Evolutionary conservation across 2,888 invertebrate genomes (phyloP), one percentile per base, ranked within the genome.

Genomic region (Tenthredo mesomela): DNA sequence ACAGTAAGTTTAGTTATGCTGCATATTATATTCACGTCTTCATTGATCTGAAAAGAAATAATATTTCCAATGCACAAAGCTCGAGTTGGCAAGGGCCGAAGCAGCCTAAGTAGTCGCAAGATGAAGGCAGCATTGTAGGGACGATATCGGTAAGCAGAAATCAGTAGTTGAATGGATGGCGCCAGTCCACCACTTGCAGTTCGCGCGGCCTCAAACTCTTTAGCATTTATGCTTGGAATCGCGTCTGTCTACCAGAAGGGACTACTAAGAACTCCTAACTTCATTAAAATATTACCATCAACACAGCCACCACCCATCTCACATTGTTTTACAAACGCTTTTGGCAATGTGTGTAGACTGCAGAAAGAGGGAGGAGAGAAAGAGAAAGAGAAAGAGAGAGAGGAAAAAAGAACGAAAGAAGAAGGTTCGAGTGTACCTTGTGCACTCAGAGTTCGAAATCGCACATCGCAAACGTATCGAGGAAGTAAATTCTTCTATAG

Each of bases 91-190:
- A 77, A 61, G 50, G 47, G 65, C 61, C 25, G n/a, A 29, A 47
- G 82, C 29, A 25, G 47, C 71, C 73, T 71, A 40, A 75, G 83
- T 84, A 86, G 85, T 85, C 87, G 86, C 86, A 88, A 91, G 90
- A 92, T 92, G 92, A 92, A 92, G 91, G 92, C 90, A 89, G 91
- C 92, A 90, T 92, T 92, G 92, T 92, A 86, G 88, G 40, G 47
- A 82, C 82, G 91, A 90, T 92, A 92, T 92, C 92, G 89, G 90
- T 92, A 91, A 92, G 92, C 89, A 90, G 92, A 92, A 92, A 92
- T 92, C 92, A 91, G 92, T 90, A 88, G 89, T 88, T 91, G 90
- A 90, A 89, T 92, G 92, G 90, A 89, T 91, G 92, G 92, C 92
- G 92, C 92, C 92, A 87, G 86, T 86, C 87, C 88, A 88, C 88